Base-by-base conservation (phyloP, 35 echinoderm and acorn worm species). In the Ptychodera flava region DNA sequence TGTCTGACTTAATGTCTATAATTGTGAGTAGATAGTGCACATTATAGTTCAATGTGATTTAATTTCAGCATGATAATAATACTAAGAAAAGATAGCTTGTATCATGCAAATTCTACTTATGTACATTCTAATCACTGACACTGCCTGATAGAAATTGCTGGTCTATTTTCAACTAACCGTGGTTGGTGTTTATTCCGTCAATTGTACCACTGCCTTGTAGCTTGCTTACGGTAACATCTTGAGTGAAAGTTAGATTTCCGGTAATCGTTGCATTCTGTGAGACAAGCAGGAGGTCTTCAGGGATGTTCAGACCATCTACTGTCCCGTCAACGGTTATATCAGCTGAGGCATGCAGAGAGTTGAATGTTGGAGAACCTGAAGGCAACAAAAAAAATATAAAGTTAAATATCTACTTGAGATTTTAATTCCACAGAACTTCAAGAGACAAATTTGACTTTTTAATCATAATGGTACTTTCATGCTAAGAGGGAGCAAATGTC, bases 281-380 rank as follows among this genome's bases (percentile, higher is more conserved):
- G 31, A 79, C 82, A 31, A 86, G 81, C 29, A 91, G 35, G 32
- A 91, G 77, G 34, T 86, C 78, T 6, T 81, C 78, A 75, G 89
- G 84, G 30, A 91, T 64, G 1, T 80, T 28, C 38, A 86, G 77
- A 79, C 78, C 84, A 82, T 91, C 85, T 29, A 86, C 84, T 0
- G 79, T 34, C 1, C 89, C 89, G 52, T 37, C 33, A 22, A 91
- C 89, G 33, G n/a, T 36, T 30, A 91, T 0, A 33, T 91, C 22
- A 64, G 45, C 6, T 6, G 6, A 12, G 6, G 22, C 6, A 64
- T 6, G 6, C 45, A 64, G 45, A 22, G 6, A 6, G 22, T 6
- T 64, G 45, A 64, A 64, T 6, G 45, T 64, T 22, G 22, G 6
- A 64, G 45, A 64, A 22, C 45, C 45, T 64, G 45, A 64, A 12